These are phyloP conservation scores for Leucozona laternaria DNA, from an alignment of 2,888 invertebrate genomes.

Conservation along the genomic window DNA sequence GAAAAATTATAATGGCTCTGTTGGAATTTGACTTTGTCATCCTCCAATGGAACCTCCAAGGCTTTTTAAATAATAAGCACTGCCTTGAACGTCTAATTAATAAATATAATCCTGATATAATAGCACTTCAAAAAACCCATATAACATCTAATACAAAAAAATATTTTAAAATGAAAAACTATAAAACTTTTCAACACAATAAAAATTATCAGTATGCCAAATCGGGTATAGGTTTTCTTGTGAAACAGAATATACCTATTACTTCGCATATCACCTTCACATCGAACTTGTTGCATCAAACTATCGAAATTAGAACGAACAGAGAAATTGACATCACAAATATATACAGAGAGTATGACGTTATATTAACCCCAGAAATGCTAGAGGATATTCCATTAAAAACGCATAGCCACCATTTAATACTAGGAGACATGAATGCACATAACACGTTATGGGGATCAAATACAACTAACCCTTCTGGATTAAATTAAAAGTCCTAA, in stretches of 20 bases:
- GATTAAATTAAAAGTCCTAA: background rate
- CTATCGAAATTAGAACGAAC: constrained; percentile 10
- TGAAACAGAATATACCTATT: constrained; percentile 28
- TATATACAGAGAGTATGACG: constrained; percentile 20
- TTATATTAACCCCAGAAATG: background rate
- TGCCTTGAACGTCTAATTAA: too few species aligned
- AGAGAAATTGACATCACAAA: background rate
- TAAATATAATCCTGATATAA: too few species aligned
- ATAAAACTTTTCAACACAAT: too few species aligned
- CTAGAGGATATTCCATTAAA: background rate
- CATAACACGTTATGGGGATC: constrained; percentile 23
- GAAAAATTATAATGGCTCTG: too few species aligned
- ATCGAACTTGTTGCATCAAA: constrained; percentile 1
- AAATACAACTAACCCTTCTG: background rate
- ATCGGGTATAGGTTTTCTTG: constrained; percentile 4
- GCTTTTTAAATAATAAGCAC: too few species aligned
- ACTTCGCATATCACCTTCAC: constrained; percentile 2
- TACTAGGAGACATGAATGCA: constrained; percentile 6
- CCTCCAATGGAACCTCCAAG: too few species aligned
- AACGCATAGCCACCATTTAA: constrained; percentile 3
- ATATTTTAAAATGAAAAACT: too few species aligned
- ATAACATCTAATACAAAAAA: too few species aligned
- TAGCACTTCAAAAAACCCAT: too few species aligned
- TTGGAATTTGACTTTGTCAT: too few species aligned
- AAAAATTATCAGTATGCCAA: too few species aligned